These are phyloP conservation scores for Paedocypris sp. DNA, from an alignment of 2,113 vertebrate species.

Conservation along the genomic window DNA sequence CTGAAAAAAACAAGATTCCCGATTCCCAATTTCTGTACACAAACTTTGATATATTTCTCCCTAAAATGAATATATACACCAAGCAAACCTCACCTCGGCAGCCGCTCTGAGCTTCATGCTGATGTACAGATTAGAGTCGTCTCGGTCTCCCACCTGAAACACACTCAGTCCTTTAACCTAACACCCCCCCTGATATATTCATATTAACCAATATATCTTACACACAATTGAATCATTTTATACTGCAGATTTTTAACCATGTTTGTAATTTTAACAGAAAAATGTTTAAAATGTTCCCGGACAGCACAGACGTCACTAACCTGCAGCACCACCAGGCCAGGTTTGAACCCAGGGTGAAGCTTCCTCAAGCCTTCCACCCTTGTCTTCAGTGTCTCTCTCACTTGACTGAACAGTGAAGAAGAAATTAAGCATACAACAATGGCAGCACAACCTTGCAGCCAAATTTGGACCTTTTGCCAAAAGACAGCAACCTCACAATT, in stretches of 20 bases:
- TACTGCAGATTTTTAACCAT: neutral
- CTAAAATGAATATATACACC: too few relatives aligned
- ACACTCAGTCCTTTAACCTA: neutral
- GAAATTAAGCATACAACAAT: neutral
- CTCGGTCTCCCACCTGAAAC: conserved; percentile 83
- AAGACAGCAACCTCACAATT: neutral
- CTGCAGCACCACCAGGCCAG: conserved; percentile 89
- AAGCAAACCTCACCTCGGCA: conserved; percentile 76
- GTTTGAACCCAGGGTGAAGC: conserved; percentile 72
- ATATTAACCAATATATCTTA: neutral
- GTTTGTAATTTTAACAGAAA: neutral
- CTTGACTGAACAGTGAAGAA: conserved; percentile 76
- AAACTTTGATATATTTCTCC: too few relatives aligned
- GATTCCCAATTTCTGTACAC: too few relatives aligned
- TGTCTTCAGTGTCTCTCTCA: conserved; percentile 74
- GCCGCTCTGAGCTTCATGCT: conserved; percentile 95
- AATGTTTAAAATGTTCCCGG: neutral
- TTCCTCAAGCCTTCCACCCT: conserved; percentile 76
- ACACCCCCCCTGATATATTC: neutral
- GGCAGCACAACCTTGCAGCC: neutral
- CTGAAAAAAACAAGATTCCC: too few relatives aligned
- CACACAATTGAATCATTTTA: neutral
- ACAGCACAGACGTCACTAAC: conserved; percentile 50
- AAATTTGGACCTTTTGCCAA: too few relatives aligned
- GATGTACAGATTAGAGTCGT: conserved; percentile 96